Conservation (phyloP, 2,888 invertebrate genomes). For the Eurytoma adleriae region DNA sequence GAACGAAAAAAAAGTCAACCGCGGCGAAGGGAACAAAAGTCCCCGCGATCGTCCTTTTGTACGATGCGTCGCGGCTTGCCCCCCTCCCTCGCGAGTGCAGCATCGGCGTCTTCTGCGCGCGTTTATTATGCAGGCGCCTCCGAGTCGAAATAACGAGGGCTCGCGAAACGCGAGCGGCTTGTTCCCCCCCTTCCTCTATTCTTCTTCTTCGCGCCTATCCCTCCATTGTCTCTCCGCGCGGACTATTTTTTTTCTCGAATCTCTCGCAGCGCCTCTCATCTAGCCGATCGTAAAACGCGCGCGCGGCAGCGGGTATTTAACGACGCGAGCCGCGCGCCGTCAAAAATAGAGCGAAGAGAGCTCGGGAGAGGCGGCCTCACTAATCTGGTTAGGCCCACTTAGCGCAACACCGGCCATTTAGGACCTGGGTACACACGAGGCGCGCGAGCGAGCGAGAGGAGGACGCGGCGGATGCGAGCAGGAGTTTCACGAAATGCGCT, state of each 20-base stretch:
- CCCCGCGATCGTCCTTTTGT: background rate
- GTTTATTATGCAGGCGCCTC: conserved; percentile 38
- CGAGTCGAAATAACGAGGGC: conserved; percentile 47
- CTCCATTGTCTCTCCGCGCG: background rate
- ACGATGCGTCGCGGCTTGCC: background rate
- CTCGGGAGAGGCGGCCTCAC: conserved; percentile 69
- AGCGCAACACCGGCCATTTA: conserved; percentile 75
- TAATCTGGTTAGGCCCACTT: conserved; percentile 76
- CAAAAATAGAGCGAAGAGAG: conserved; percentile 73
- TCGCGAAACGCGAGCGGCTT: conserved; percentile 40
- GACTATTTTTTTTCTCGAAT: too few relatives aligned
- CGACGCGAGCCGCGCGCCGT: conserved; percentile 57
- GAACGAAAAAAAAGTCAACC: background rate
- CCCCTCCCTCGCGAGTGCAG: too few relatives aligned
- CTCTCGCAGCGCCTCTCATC: conserved; percentile 2
- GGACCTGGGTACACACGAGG: conserved; percentile 68
- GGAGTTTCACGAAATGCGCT: conserved; percentile 70
- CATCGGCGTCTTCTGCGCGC: conserved; percentile 1
- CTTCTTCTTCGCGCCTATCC: conserved; percentile 50
- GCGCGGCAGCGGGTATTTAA: too few relatives aligned
- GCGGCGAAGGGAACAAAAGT: background rate
- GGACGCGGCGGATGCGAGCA: conserved; percentile 2
- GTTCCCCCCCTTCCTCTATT: conserved; percentile 38
- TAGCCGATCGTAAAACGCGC: conserved; percentile 33
- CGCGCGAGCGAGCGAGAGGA: conserved; percentile 1